Evolutionary conservation across 2,113 vertebrate genomes (phyloP), one percentile per base, ranked within the genome.

Genomic region (Sinocyclocheilus anophthalmus): DNA sequence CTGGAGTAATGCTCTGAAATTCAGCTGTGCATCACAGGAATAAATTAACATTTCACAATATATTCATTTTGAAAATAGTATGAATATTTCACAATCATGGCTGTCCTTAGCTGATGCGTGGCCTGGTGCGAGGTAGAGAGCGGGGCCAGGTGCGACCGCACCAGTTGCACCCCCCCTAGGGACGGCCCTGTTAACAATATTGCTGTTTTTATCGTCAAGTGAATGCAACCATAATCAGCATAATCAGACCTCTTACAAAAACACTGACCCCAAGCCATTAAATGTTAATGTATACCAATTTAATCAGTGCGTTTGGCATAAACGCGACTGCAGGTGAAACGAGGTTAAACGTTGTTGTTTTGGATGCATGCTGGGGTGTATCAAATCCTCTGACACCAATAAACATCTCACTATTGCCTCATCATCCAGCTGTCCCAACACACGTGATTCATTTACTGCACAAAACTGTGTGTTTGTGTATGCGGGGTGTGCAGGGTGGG

Each of bases 371-470:
- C 77, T 45, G 80, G 70, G 72, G 33, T 76, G 72, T 18, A 82
- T 83, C 59, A 69, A 33, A 76, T 70, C 59, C 59, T 61, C 42
- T 48, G 39, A 33, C 24, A 48, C 57, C 59, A 72, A 72, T 72
- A 42, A 81, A n/a, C 18, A 1, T 53, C 79, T 53, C 24, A 33
- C 57, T 50, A 55, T 83, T 67, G 37, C 53, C 22, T 48, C 76
- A 81, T 10, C 45, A 70, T 24, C 50, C 86, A 87, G 86, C 86
- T 87, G 82, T 87, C 86, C 39, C 86, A 84, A 87, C 86, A 87
- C 82, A 39, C 22, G 16, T 50, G 65, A 73, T 84, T 55, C 30
- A 83, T 42, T 42, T 42, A 39, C 30, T 83, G 26, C 24, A n/a
- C 26, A 70, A 69, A 59, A 63, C 2, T 3, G 55, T 6, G 75